Conservation (phyloP, 2,888 invertebrate genomes). For the Chalcis sispes region DNA sequence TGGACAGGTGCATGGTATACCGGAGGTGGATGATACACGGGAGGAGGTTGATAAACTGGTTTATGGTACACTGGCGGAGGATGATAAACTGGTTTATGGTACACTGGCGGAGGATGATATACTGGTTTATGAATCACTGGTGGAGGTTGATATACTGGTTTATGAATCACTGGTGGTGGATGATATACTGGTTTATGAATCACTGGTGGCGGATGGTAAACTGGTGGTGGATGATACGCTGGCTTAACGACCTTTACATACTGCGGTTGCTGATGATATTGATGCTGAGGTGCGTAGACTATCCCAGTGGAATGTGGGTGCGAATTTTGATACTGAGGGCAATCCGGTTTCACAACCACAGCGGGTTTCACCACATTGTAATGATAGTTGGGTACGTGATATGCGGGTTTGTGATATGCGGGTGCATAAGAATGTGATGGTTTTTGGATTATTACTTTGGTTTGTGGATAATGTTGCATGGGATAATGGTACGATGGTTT, state of each 20-base stretch:
- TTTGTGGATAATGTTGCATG: constrained; percentile 23
- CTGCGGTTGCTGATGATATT: constrained; percentile 54
- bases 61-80: constrained; percentile 43
- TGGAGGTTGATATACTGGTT: constrained; percentile 40
- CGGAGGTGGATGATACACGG: constrained; percentile 48
- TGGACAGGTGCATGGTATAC: constrained; percentile 39
- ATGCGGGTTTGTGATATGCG: constrained; percentile 63
- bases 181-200: constrained; percentile 32
- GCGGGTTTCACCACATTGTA: constrained; percentile 60
- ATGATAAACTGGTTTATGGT: constrained; percentile 44
- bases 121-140: constrained; percentile 57
- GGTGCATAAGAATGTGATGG: constrained; percentile 67
- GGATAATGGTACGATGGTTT: constrained; percentile 30
- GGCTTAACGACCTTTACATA: constrained; percentile 52
- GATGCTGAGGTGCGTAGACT: constrained; percentile 59
- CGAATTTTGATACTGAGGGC: constrained; percentile 47
- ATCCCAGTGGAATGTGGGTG: constrained; percentile 37
- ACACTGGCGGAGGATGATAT: constrained; percentile 32
- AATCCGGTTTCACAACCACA: constrained; percentile 56
- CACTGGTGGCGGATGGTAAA: constrained; percentile 33
- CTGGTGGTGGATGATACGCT: constrained; percentile 32
- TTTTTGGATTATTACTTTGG: constrained; percentile 64
- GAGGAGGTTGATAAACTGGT: constrained; percentile 29
- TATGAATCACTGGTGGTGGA: constrained; percentile 47
- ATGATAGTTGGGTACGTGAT: constrained; percentile 62